Base-by-base conservation (phyloP, 2,113 vertebrate genomes). In the Scolopax mira region DNA sequence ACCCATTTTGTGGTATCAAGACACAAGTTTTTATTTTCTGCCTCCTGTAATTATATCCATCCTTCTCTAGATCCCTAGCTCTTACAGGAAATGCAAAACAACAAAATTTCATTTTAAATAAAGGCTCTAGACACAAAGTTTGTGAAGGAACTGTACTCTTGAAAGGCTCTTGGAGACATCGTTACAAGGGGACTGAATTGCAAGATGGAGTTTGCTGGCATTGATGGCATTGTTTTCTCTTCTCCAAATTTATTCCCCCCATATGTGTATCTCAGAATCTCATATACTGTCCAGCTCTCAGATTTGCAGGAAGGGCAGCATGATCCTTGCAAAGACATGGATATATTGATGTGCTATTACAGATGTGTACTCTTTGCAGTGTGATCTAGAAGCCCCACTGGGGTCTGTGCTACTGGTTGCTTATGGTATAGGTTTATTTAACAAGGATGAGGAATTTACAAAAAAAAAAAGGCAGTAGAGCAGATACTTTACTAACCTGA, bases 291-390 rank as follows among this genome's bases (percentile, higher is more conserved):
- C 13, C 65, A 49, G 31, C 31, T 69, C 69, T 62, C n/a, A 57
- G 37, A 18, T 37, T 46, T 41, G 31, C 67, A 49, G 62, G 18
- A 71, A 28, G 11, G 30, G 41, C 18, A 67, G 27, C 10, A 2
- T 6, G 15, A 21, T 41, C 22, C 37, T 57, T 61, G 42, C 11
- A 39, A 55, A 41, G 12, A 52, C 8, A 1, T 46, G 18, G 46
- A 16, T 35, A 12, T 30, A 11, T 13, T 33, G 17, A 25, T 19
- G 25, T 37, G 31, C 33, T 83, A 2, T 71, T 61, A 52, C 17
- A 64, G 11, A 48, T 7, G 3, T 4, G 2, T 12, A 1, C 11
- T 22, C 10, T 51, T 18, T 16, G 12, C 31, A 22, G 19, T 2
- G 15, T 30, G 35, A 52, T 37, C 23, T 24, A 48, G 54, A 66